Percentiles rank a stretch among this genome's conserved stretches.
Conservation (phyloP, 2,797 vertebrate species). For the Gymnothorax reevesii region DNA sequence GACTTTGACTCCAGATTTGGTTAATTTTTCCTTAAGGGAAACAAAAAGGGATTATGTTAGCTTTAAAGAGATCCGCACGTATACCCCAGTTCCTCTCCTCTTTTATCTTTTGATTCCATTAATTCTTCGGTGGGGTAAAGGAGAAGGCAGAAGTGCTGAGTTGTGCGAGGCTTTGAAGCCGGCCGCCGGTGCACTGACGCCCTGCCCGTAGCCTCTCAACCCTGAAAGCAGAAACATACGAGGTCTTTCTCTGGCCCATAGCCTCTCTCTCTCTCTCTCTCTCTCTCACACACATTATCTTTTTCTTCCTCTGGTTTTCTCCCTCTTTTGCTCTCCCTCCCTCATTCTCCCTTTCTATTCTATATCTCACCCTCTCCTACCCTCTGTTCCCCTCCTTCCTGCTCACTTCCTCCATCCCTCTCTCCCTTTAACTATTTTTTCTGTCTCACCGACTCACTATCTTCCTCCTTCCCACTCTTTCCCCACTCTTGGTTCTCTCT, state of each 20-base stretch:
- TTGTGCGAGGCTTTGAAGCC: slow-evolving; percentile 55
- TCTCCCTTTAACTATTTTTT: neutral
- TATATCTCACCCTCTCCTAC: neutral
- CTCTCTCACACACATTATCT: neutral
- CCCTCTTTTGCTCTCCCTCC: neutral
- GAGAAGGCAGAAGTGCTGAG: slow-evolving; percentile 52
- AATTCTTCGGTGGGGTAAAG: slow-evolving; percentile 65
- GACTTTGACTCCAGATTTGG: slow-evolving; percentile 61
- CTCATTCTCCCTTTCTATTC: neutral
- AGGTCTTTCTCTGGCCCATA: slow-evolving; percentile 18
- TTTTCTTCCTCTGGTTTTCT: neutral
- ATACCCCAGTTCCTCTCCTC: slow-evolving; percentile 62
- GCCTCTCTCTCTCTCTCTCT: slow-evolving; percentile 25
- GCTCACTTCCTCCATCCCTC: neutral
- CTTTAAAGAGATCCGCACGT: slow-evolving; percentile 74
- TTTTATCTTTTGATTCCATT: slow-evolving; percentile 72
- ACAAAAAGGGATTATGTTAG: slow-evolving; percentile 75
- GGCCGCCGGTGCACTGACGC: slow-evolving; percentile 17
- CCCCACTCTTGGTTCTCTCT: neutral
- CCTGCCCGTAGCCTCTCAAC: neutral
- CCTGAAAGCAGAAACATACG: slow-evolving; percentile 3
- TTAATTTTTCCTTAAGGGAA: slow-evolving; percentile 60
- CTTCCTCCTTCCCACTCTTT: neutral
- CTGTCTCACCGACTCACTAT: neutral
- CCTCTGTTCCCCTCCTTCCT: neutral